A percentile compares a stretch with the other conserved stretches of the same genome.
Conservation (phyloP, 2,888 invertebrate species). For the Leptothorax acervorum region DNA sequence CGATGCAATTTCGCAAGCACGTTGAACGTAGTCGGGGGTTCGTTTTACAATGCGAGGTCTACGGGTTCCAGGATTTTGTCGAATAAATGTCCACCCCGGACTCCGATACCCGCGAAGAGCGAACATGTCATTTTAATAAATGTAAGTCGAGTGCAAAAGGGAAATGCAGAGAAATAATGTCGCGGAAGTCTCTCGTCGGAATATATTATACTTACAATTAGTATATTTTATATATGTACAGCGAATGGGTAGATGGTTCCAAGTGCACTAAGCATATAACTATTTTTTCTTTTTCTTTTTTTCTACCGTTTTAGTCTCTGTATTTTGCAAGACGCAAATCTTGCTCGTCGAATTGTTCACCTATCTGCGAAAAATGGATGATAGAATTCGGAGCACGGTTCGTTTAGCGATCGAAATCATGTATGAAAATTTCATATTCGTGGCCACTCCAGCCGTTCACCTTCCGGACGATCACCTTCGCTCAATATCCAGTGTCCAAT, state of each 20-base stretch:
- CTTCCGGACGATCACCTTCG: conserved; percentile 79
- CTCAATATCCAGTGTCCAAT: conserved; percentile 80
- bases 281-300: background rate
- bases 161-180: conserved; percentile 10
- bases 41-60: conserved; percentile 37
- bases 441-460: conserved; percentile 60
- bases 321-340: background rate
- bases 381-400: conserved; percentile 6
- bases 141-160: conserved; percentile 17
- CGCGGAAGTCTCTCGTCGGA: background rate
- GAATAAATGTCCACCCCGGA: conserved; percentile 20
- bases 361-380: background rate
- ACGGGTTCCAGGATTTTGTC: background rate
- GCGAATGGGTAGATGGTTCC: background rate
- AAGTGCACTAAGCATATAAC: background rate
- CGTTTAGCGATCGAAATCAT: conserved; percentile 15
- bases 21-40: conserved; percentile 18
- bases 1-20: conserved; percentile 43
- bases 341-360: background rate
- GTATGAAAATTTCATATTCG: conserved; percentile 69
- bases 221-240: background rate
- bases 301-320: background rate
- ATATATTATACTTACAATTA: background rate
- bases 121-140: conserved; percentile 36
- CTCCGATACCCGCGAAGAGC: background rate